Conservation (phyloP, 2,888 invertebrate genomes). For the Drosophila borborema region DNA sequence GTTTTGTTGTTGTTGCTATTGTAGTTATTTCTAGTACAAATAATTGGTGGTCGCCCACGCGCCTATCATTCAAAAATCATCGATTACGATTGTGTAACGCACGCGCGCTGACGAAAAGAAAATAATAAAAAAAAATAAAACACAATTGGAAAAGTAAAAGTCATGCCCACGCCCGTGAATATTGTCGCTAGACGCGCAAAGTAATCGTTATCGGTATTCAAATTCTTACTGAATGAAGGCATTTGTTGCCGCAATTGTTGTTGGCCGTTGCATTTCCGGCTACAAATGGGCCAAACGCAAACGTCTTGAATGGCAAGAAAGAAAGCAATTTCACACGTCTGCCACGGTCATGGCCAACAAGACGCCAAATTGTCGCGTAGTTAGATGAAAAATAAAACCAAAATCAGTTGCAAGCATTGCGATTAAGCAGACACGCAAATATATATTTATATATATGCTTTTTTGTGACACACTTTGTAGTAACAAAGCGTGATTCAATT, state of each 20-base stretch:
- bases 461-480: slow-evolving; percentile 32
- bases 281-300: slow-evolving; percentile 7
- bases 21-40: slow-evolving; percentile 11
- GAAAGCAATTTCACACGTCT: slow-evolving; percentile 39
- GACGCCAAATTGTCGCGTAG: slow-evolving; percentile 11
- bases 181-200: not conserved
- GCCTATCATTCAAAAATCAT: slow-evolving; percentile 54
- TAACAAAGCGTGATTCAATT: slow-evolving; percentile 49
- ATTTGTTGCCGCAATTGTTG: not conserved
- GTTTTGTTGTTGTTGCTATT: not conserved
- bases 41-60: slow-evolving; percentile 39
- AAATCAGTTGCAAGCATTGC: slow-evolving; percentile 9
- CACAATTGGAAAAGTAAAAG: slow-evolving; percentile 49
- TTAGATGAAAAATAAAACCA: not conserved
- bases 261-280: slow-evolving; percentile 27
- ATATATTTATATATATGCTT: not conserved
- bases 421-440: slow-evolving; percentile 16
- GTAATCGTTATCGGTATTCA: slow-evolving; percentile 34
- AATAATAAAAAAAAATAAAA: not conserved
- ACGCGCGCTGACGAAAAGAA: slow-evolving; percentile 3
- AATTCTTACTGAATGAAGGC: slow-evolving; percentile 7
- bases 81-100: slow-evolving; percentile 52
- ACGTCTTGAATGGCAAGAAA: slow-evolving; percentile 15
- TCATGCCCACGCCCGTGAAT: slow-evolving; percentile 32
- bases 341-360: slow-evolving; percentile 21